phyloP scores from a whole-genome alignment of 2,113 vertebrate genomes.

The Gasterosteus nipponicus region DNA sequence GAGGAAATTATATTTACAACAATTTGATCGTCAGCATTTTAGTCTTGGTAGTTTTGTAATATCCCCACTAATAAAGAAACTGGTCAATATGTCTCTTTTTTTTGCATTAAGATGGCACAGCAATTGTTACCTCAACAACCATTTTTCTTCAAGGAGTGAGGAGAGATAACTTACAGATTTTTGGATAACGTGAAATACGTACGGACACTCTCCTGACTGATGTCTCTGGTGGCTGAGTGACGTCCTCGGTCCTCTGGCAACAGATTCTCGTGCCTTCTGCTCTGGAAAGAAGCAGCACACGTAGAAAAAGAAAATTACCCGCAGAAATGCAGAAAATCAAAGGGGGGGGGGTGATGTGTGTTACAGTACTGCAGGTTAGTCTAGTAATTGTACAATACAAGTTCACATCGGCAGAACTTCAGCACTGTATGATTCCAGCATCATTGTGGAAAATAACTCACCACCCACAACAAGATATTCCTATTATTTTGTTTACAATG shows the following conservation, averaged over 20 bases:
- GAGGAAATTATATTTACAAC: not conserved
- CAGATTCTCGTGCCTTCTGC: conserved; percentile 42
- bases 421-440: not conserved
- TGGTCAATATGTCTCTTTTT: not conserved
- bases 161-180: not conserved
- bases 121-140: conserved; percentile 10
- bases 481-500: not conserved
- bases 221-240: conserved; percentile 48
- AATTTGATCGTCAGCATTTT: not conserved
- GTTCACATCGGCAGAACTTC: conserved; percentile 7
- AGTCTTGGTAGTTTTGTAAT: not conserved
- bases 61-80: not conserved
- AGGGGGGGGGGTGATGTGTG: conserved; percentile 4
- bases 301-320: conserved; percentile 14
- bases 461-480: too few species aligned
- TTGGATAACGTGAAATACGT: conserved; percentile 46
- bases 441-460: not conserved
- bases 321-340: conserved; percentile 34
- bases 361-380: conserved; percentile 13
- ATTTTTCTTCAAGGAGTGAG: conserved; percentile 3
- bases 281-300: conserved; percentile 33
- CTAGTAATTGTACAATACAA: conserved; percentile 1
- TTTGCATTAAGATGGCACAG: conserved; percentile 17
- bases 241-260: conserved; percentile 49
- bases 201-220: conserved; percentile 56